Evolutionary conservation across 2,113 vertebrate genomes (phyloP).

Genomic region (Ameiurus melas): DNA sequence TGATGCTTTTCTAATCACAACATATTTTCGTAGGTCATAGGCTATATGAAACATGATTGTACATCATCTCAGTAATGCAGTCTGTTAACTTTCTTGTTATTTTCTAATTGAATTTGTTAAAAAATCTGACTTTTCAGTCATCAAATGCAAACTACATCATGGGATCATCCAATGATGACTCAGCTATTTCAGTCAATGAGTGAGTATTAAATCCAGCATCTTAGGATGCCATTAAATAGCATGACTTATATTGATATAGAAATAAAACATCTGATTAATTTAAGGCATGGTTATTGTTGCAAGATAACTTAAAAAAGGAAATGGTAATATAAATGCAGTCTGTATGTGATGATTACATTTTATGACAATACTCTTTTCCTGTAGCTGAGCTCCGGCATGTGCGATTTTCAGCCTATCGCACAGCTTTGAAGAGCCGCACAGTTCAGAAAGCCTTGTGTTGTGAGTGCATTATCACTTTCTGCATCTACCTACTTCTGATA

Average conservation of each 20-base stretch:
- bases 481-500: neutral
- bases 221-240: neutral
- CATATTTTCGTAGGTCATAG: neutral
- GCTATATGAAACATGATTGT: neutral
- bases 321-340: neutral
- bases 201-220: slow-evolving; percentile 50
- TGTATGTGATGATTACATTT: neutral
- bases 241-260: neutral
- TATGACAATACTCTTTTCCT: slow-evolving; percentile 42
- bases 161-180: slow-evolving; percentile 88
- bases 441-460: slow-evolving; percentile 82
- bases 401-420: slow-evolving; percentile 87
- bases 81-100: neutral
- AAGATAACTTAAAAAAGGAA: neutral
- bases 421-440: slow-evolving; percentile 83
- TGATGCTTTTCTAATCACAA: neutral
- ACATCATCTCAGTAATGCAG: neutral
- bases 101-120: slow-evolving; percentile 14
- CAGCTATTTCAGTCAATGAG: slow-evolving; percentile 84
- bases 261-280: slow-evolving; percentile 4
- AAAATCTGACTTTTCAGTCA: slow-evolving; percentile 68
- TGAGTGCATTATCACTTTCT: slow-evolving; percentile 67
- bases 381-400: slow-evolving; percentile 83
- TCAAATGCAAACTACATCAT: slow-evolving; percentile 83
- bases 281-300: neutral